phyloP scores from a whole-genome alignment of 2,113 vertebrate species.

The Spea multiplicata region DNA sequence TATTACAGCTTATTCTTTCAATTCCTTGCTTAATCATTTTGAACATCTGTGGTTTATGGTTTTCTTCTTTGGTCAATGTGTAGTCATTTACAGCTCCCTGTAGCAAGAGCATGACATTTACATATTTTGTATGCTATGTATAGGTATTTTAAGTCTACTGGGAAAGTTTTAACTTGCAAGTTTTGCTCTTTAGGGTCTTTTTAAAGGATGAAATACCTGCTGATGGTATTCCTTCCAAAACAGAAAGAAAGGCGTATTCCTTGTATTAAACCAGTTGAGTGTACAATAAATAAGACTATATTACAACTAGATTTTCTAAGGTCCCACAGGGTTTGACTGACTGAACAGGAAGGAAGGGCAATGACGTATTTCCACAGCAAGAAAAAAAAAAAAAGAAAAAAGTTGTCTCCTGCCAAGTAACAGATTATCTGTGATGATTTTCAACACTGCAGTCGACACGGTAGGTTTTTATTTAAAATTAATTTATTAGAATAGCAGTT shows the following conservation, averaged over 20 bases:
- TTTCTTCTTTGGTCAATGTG: not conserved
- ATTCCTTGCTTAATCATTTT: not conserved
- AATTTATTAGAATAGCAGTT: too few relatives aligned
- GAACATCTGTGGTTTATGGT: conserved; percentile 10
- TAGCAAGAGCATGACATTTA: not conserved
- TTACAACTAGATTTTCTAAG: conserved; percentile 17
- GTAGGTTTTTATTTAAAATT: conserved; percentile 50
- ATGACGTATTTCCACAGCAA: conserved; percentile 41
- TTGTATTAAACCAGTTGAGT: conserved; percentile 17
- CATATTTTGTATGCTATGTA: too few relatives aligned
- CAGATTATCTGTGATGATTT: not conserved
- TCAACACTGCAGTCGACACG: conserved; percentile 49
- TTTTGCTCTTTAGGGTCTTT: too few relatives aligned
- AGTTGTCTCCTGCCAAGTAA: conserved; percentile 31
- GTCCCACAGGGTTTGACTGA: conserved; percentile 12
- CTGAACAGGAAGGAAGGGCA: conserved; percentile 58
- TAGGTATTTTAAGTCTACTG: too few relatives aligned
- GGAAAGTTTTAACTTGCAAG: too few relatives aligned
- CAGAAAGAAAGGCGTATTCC: not conserved
- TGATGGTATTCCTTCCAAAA: not conserved
- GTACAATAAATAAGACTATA: conserved; percentile 31
- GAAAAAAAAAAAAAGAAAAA: conserved; percentile 10
- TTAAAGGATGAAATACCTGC: not conserved
- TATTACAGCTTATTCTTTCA: too few relatives aligned
- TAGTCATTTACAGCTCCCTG: not conserved